Conservation (phyloP, 64 coral and sea anemone species). For the Hydrozoanthus tunicans region DNA sequence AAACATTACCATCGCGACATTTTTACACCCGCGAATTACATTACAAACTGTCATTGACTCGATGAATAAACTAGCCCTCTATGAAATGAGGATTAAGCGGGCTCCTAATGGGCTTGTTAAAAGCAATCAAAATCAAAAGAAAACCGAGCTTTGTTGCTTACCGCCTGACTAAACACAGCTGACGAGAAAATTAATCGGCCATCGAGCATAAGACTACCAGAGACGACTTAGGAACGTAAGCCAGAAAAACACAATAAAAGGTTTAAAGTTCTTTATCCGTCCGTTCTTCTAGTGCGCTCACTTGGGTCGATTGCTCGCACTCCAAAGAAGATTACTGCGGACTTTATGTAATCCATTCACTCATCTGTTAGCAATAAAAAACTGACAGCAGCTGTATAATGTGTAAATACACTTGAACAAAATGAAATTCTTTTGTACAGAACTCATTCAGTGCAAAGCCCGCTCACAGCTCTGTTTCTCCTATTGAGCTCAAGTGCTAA, state of each 20-base stretch:
- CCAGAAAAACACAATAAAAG: slow-evolving; percentile 11
- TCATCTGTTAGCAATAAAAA: slow-evolving; percentile 99
- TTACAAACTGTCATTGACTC: slow-evolving; percentile 62
- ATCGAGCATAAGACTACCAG: not conserved
- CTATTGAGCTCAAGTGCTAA: slow-evolving; percentile 14
- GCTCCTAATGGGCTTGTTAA: slow-evolving; percentile 62
- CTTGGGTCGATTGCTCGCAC: slow-evolving; percentile 17
- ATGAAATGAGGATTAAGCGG: slow-evolving; percentile 58
- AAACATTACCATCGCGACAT: too few species aligned
- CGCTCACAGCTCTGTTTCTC: slow-evolving; percentile 51
- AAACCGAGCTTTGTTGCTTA: slow-evolving; percentile 61
- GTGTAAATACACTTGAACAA: slow-evolving; percentile 96
- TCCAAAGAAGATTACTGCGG: slow-evolving; percentile 78
- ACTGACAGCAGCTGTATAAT: slow-evolving; percentile 86
- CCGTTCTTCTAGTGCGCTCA: not conserved
- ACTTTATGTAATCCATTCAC: slow-evolving; percentile 94
- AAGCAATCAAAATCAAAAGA: slow-evolving; percentile 64
- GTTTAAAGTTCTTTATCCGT: slow-evolving; percentile 1
- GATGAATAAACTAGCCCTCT: slow-evolving; percentile 54
- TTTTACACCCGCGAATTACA: slow-evolving; percentile 4
- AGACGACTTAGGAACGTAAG: slow-evolving; percentile 6
- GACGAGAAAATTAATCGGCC: slow-evolving; percentile 4
- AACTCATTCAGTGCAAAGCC: slow-evolving; percentile 75
- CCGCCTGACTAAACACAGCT: slow-evolving; percentile 65
- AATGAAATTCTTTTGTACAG: slow-evolving; percentile 88